phyloP scores from a whole-genome alignment of 2,888 invertebrate species.

The Seira musarum region DNA sequence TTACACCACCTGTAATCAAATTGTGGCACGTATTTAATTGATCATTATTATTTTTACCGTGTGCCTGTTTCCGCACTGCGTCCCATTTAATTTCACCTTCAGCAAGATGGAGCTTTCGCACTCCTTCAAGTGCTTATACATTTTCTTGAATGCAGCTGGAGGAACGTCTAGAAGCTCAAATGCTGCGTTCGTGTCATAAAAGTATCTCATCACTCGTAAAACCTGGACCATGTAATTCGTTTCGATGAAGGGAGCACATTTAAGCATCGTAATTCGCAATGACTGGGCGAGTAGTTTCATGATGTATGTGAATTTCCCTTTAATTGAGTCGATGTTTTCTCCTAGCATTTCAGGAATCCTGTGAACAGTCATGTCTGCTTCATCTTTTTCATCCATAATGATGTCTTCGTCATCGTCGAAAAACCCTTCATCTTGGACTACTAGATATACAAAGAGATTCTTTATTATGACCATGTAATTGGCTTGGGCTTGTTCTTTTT shows the following conservation, averaged over 20 bases:
- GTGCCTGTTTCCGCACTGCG: constrained; percentile 34
- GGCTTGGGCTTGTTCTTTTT: background rate
- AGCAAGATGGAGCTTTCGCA: constrained; percentile 16
- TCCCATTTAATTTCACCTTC: constrained; percentile 31
- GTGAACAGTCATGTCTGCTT: too few species aligned
- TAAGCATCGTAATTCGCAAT: constrained; percentile 34
- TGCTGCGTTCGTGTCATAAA: constrained; percentile 32
- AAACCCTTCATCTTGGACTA: background rate
- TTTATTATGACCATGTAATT: background rate
- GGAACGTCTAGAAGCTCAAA: constrained; percentile 23
- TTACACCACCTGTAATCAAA: background rate
- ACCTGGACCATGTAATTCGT: constrained; percentile 47
- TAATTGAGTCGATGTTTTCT: too few species aligned
- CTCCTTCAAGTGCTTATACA: constrained; percentile 24
- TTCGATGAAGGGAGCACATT: constrained; percentile 43
- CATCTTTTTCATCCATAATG: too few species aligned
- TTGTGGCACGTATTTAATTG: background rate
- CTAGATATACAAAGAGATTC: constrained; percentile 7
- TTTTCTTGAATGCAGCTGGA: constrained; percentile 12
- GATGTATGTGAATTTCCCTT: background rate
- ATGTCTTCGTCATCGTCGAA: constrained; percentile 22
- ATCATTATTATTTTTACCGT: background rate
- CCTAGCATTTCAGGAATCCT: too few species aligned
- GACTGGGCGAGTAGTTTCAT: constrained; percentile 48
- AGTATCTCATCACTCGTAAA: constrained; percentile 38